Evolutionary conservation across 1,140 invertebrate species (phyloP), one percentile per base, ranked within the genome.

Genomic region (Aphidius gifuensis): DNA sequence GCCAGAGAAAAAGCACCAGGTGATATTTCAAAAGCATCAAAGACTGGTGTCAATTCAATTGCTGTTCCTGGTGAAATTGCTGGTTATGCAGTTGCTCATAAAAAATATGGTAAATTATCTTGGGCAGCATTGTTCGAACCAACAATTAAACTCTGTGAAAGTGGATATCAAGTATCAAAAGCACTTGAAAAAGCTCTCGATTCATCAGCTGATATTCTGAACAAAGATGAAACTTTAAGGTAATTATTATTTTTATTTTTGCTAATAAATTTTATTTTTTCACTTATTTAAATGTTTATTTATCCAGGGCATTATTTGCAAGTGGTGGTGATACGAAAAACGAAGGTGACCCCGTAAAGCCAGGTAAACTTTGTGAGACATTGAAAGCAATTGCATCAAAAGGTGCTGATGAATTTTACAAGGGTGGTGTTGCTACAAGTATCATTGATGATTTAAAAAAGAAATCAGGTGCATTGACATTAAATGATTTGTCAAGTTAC

Each of bases 1-100:
- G 88, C 90, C 0, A 76, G 90, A 66, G 91, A 92, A 82, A 83
- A 77, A 0, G 91, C 91, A 0, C 90, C 91, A 2, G 57, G 46
- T 3, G 72, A 64, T 5, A 85, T 32, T 4, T 32, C 23, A 32
- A 32, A 32, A 32, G 23, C 0, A 32, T 3, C 23, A 32, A 32
- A 32, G 4, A 32, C 2, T 32, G 89, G 89, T 67, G 90, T 88
- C 4, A 72, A 92, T 53, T 85, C 96, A 1, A 86, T 94, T 6
- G 96, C 89, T 0, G 90, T 97, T 6, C 96, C 97, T 1, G 95
- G 94, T 6, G 96, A 98, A 78, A 73, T 99, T 1, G 83, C 83
- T 62, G 96, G 96, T 0, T 96, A 94, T 73, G 90, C 89, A 86
- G 84, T 85, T 49, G 85, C 92, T 1, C 88, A 96, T 74, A 74